phyloP scores from a whole-genome alignment of 1,140 invertebrate species.

The Orussus abietinus region DNA sequence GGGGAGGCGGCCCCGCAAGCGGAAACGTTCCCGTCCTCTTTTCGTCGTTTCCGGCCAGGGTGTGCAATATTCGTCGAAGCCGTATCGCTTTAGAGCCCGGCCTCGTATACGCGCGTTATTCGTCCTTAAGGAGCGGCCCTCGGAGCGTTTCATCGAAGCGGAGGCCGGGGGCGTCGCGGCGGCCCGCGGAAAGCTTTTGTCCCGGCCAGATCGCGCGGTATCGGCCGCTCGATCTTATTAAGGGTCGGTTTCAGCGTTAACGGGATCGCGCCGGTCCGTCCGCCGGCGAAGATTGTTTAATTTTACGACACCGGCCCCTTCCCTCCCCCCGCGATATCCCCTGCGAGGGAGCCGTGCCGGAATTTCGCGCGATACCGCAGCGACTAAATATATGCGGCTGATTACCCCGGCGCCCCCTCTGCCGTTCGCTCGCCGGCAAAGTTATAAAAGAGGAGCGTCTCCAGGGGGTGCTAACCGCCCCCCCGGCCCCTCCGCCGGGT shows the following conservation, averaged over 20 bases:
- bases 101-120: neutral
- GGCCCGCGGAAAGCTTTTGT: neutral
- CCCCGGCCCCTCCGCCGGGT: no score
- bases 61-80: neutral
- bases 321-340: no score
- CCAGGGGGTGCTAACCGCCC: neutral
- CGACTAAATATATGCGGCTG: slow-evolving; percentile 1
- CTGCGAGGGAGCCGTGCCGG: neutral
- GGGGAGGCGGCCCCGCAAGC: no score
- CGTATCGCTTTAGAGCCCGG: neutral
- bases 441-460: slow-evolving; percentile 1
- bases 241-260: slow-evolving; percentile 1
- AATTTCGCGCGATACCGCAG: neutral
- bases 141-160: no score
- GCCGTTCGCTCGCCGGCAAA: no score
- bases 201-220: neutral
- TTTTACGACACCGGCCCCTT: neutral
- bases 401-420: no score
- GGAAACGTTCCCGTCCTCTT: no score
- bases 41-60: no score
- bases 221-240: neutral
- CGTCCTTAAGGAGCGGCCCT: neutral
- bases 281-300: neutral
- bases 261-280: neutral
- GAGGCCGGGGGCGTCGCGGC: neutral